Percentiles rank a stretch among this genome's conserved stretches.
These are phyloP conservation scores for Battus philenor DNA, from an alignment of 1,140 invertebrate genomes.

Conservation along the genomic window DNA sequence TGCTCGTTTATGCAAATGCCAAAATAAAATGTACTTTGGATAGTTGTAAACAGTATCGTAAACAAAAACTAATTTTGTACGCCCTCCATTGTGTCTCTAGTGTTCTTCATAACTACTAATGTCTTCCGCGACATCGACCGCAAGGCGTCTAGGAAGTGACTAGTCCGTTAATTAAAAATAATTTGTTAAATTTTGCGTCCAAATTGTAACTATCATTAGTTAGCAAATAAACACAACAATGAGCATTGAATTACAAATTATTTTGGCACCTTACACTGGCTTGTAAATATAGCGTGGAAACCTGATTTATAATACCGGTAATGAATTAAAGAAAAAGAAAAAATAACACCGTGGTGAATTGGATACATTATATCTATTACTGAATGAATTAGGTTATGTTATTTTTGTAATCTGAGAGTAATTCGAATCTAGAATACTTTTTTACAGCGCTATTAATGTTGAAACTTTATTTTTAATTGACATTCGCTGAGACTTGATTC, in stretches of 20 bases:
- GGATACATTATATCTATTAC: too few species aligned
- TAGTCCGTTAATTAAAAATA: background rate
- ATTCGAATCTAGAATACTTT: conserved; percentile 13
- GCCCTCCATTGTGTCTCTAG: background rate
- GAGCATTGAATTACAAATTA: background rate
- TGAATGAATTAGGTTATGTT: background rate
- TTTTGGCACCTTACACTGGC: conserved; percentile 2
- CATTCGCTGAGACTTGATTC: conserved; percentile 7
- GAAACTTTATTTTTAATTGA: conserved; percentile 13
- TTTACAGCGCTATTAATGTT: conserved; percentile 2
- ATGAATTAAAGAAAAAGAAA: too few species aligned
- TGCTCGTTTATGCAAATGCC: too few species aligned
- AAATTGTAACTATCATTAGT: conserved; percentile 6
- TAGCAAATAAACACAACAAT: background rate
- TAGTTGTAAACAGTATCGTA: too few species aligned
- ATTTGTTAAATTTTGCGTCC: conserved; percentile 3
- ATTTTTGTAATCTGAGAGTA: background rate
- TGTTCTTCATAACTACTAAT: background rate
- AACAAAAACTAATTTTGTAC: background rate
- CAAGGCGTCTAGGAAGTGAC: background rate
- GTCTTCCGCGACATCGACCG: conserved; percentile 2
- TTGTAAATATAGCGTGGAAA: background rate
- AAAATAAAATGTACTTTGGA: too few species aligned
- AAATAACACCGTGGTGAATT: too few species aligned
- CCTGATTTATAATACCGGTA: too few species aligned